These are phyloP conservation scores for Listronotus bonariensis DNA, from an alignment of 1,140 invertebrate species.

Conservation along the genomic window DNA sequence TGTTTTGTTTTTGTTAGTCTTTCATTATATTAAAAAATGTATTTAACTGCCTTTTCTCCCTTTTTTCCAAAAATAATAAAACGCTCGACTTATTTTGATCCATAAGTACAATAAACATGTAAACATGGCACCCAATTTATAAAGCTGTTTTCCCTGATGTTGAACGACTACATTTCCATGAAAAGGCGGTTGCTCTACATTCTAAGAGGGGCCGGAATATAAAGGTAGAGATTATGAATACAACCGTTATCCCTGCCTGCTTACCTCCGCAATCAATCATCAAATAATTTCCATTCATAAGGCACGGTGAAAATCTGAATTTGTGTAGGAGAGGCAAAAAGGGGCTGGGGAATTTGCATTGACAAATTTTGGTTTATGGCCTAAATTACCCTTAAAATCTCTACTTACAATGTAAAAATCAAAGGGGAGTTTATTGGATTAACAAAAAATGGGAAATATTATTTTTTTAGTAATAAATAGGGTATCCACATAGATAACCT, in stretches of 20 bases:
- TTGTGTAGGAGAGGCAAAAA: slow-evolving; percentile 12
- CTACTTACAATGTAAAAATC: too few relatives aligned
- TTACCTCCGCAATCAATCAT: slow-evolving; percentile 42
- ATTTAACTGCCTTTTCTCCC: neutral
- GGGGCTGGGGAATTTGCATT: slow-evolving; percentile 6
- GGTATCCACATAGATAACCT: too few relatives aligned
- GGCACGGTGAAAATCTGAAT: slow-evolving; percentile 30
- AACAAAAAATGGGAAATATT: too few relatives aligned
- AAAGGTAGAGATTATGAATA: slow-evolving; percentile 43
- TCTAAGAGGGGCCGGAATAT: slow-evolving; percentile 33
- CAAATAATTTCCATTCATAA: slow-evolving; percentile 36
- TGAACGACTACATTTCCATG: slow-evolving; percentile 40
- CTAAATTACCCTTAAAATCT: too few relatives aligned
- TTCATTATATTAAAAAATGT: too few relatives aligned
- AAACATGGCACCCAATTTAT: slow-evolving; percentile 37
- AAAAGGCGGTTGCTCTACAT: slow-evolving; percentile 35
- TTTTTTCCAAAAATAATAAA: slow-evolving; percentile 19
- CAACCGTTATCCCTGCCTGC: slow-evolving; percentile 37
- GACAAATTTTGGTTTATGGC: slow-evolving; percentile 17
- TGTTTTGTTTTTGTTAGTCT: too few relatives aligned
- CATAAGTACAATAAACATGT: slow-evolving; percentile 36
- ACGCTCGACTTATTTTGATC: slow-evolving; percentile 31
- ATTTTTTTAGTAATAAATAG: too few relatives aligned
- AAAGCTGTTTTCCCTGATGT: slow-evolving; percentile 35
- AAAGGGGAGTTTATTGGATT: too few relatives aligned